A percentile compares a stretch with the other conserved stretches of the same genome.
Evolutionary conservation across 2,113 vertebrate species (phyloP).

Genomic region (Camelus dromedarius): DNA sequence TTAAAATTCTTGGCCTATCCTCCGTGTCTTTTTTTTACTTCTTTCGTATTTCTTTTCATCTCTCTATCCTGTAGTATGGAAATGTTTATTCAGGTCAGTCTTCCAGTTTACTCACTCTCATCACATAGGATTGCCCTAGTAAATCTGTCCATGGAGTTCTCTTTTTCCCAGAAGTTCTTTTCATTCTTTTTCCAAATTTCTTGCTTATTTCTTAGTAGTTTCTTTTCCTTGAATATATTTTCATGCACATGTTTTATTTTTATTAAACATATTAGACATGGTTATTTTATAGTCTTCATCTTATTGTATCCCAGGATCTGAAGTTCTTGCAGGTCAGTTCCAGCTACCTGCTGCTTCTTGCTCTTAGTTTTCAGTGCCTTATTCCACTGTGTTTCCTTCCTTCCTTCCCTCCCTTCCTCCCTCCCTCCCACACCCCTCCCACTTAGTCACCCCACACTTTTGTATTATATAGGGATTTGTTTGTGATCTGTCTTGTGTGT

Average conservation of each 20-base stretch:
- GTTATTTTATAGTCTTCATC: neutral
- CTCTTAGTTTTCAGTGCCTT: neutral
- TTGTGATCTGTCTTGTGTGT: neutral
- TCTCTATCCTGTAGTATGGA: neutral
- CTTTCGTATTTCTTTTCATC: neutral
- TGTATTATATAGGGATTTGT: neutral
- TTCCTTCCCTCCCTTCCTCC: neutral
- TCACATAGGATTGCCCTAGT: neutral
- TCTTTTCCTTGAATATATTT: slow-evolving; percentile 29
- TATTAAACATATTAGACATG: neutral
- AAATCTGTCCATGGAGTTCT: neutral
- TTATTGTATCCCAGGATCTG: neutral
- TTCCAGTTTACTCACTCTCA: neutral
- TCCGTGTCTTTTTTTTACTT: neutral
- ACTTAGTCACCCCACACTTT: neutral
- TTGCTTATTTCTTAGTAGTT: neutral
- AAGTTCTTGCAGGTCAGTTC: neutral
- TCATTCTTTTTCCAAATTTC: neutral
- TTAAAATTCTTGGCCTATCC: neutral
- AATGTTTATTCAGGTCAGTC: neutral
- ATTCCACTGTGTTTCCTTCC: neutral
- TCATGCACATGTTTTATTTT: neutral
- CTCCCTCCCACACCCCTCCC: too few species aligned
- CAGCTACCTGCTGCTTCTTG: neutral
- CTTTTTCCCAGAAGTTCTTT: neutral